phyloP scores from a whole-genome alignment of 2,888 invertebrate genomes.

The Chirona hameri region DNA sequence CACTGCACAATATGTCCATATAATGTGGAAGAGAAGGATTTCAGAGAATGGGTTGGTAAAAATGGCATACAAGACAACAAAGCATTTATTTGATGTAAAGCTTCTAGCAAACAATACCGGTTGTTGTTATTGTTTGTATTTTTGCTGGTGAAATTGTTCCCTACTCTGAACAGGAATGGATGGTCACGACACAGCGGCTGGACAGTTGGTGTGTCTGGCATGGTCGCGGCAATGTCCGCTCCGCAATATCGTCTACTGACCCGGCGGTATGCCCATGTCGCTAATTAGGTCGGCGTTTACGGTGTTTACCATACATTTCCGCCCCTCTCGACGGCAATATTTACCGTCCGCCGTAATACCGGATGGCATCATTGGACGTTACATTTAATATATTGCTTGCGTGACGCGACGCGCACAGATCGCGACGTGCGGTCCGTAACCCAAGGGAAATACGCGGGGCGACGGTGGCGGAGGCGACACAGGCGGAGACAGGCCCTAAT shows the following conservation, averaged over 20 bases:
- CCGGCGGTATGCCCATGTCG: neutral
- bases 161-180: too few species aligned
- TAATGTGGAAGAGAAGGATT: too few species aligned
- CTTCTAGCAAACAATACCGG: too few species aligned
- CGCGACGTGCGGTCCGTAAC: neutral
- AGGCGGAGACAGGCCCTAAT: neutral
- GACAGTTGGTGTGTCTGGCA: too few species aligned
- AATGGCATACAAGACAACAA: too few species aligned
- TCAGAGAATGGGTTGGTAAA: too few species aligned
- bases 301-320: neutral
- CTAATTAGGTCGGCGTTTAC: neutral
- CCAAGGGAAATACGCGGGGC: neutral
- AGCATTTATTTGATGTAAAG: too few species aligned
- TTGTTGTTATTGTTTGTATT: too few species aligned
- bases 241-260: neutral
- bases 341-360: neutral
- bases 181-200: too few species aligned
- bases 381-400: neutral
- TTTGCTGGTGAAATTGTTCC: too few species aligned
- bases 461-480: neutral
- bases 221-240: too few species aligned
- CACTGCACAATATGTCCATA: too few species aligned
- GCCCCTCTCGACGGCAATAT: neutral
- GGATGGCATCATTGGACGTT: neutral
- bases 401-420: neutral